Percentiles rank a stretch among this genome's conserved stretches.
phyloP scores from a whole-genome alignment of 2,797 vertebrate genomes.

The Tadarida brasiliensis region DNA sequence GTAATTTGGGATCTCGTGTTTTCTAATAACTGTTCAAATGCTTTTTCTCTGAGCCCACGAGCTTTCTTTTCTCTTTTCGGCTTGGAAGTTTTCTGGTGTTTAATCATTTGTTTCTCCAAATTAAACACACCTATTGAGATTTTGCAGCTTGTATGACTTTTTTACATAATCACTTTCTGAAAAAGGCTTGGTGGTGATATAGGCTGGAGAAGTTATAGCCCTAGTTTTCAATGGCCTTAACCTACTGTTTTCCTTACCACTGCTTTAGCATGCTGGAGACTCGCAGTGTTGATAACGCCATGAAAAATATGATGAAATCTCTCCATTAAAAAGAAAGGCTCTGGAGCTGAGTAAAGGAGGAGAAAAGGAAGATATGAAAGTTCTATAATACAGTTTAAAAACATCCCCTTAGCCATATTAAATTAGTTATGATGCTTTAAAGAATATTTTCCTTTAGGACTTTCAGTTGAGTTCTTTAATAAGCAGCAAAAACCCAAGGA shows the following conservation, averaged over 20 bases:
- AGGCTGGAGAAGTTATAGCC: background rate
- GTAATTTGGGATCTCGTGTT: constrained; percentile 22
- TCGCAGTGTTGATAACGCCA: background rate
- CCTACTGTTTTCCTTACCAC: constrained; percentile 19
- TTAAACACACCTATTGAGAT: constrained; percentile 5
- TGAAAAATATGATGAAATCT: constrained; percentile 40
- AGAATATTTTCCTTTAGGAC: constrained; percentile 69
- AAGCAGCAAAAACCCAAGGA: constrained; percentile 69
- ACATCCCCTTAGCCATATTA: background rate
- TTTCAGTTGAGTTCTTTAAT: constrained; percentile 73
- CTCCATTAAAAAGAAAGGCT: constrained; percentile 33
- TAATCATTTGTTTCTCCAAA: constrained; percentile 61
- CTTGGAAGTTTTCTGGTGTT: constrained; percentile 44
- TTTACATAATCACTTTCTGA: constrained; percentile 43
- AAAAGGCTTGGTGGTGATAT: background rate
- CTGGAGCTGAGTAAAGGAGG: background rate
- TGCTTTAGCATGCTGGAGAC: background rate
- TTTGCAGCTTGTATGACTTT: constrained; percentile 37
- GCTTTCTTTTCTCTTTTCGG: constrained; percentile 36
- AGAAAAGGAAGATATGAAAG: background rate
- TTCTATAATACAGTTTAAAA: constrained; percentile 52
- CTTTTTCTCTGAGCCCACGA: constrained; percentile 6
- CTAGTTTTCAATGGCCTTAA: background rate
- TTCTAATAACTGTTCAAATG: constrained; percentile 54
- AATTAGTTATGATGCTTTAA: constrained; percentile 71